Evolutionary conservation across 2,113 vertebrate genomes (phyloP).

Genomic region (Alosa alosa): DNA sequence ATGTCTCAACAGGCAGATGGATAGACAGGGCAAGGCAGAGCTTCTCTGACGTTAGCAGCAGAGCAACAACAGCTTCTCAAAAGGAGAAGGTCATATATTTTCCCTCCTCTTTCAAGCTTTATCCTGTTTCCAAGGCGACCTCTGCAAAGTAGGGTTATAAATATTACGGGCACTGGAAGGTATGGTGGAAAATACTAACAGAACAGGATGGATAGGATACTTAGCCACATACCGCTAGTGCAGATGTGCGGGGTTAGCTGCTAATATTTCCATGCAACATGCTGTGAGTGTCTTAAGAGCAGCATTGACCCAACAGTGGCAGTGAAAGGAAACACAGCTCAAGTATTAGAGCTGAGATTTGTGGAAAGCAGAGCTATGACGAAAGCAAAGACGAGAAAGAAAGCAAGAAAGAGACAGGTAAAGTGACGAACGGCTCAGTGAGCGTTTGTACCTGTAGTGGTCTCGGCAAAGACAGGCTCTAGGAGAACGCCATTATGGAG

Average conservation of each 20-base stretch:
- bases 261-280: constrained; percentile 16
- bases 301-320: not conserved
- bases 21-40: not conserved
- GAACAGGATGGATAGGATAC: not conserved
- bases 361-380: not conserved
- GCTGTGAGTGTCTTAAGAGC: not conserved
- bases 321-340: not conserved
- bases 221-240: not conserved
- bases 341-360: not conserved
- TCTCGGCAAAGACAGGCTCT: constrained; percentile 76
- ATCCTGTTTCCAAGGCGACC: not conserved
- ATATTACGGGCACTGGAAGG: not conserved
- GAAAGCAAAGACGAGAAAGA: not conserved
- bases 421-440: not conserved
- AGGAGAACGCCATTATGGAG: constrained; percentile 72
- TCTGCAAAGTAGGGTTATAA: not conserved
- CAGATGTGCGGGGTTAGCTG: not conserved
- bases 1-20: constrained; percentile 29
- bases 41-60: constrained; percentile 11
- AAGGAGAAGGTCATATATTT: constrained; percentile 19
- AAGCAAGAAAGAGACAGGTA: constrained; percentile 12
- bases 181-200: constrained; percentile 6
- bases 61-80: constrained; percentile 11
- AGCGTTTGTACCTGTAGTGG: constrained; percentile 75
- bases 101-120: not conserved